Conservation (phyloP, 92 coral and sea anemone genomes). For the Pocillopora meandrina region DNA sequence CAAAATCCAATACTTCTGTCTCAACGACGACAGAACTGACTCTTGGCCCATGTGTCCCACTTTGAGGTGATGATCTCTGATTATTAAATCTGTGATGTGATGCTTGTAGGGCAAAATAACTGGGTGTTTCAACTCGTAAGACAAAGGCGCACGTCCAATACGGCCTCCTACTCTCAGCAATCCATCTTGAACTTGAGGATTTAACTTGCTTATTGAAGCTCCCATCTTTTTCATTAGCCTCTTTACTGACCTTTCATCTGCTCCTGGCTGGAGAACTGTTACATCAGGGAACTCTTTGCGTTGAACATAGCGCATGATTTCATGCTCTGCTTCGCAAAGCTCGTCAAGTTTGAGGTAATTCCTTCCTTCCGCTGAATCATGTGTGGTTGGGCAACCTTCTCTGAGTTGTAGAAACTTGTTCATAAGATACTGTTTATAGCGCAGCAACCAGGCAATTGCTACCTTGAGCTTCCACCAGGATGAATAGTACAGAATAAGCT, state of each 20-base stretch:
- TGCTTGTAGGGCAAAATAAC: constrained; percentile 62
- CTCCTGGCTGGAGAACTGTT: background rate
- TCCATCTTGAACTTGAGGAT: constrained; percentile 33
- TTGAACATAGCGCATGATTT: constrained; percentile 14
- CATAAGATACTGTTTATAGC: constrained; percentile 44
- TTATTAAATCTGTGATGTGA: constrained; percentile 55
- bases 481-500: constrained; percentile 30
- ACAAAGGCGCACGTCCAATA: constrained; percentile 40
- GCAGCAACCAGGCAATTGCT: constrained; percentile 45
- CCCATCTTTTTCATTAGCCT: constrained; percentile 47
- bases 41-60: constrained; percentile 66
- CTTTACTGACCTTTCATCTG: constrained; percentile 15
- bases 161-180: constrained; percentile 57
- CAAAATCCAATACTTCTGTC: constrained; percentile 58
- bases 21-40: constrained; percentile 50
- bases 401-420: constrained; percentile 11
- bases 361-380: constrained; percentile 2
- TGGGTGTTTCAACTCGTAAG: constrained; percentile 43
- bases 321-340: constrained; percentile 32
- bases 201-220: constrained; percentile 35
- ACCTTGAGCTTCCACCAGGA: constrained; percentile 45
- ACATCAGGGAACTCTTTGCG: background rate
- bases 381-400: background rate
- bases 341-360: constrained; percentile 23
- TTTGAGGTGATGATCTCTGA: constrained; percentile 34